phyloP scores from a whole-genome alignment of 1,140 invertebrate genomes.

The Trypoxylus dichotomus region DNA sequence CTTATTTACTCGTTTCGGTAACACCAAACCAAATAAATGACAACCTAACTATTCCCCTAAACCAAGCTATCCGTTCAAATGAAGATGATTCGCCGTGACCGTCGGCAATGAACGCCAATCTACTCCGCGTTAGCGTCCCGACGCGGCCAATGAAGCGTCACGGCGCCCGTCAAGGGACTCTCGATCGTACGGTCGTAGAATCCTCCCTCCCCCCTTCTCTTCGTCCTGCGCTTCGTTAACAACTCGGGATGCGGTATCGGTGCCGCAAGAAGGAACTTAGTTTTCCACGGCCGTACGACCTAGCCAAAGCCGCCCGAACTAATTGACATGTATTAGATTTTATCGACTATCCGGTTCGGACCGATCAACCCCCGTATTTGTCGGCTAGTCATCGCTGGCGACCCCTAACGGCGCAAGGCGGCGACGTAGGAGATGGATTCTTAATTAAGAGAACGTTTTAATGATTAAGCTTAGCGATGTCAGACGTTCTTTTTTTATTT shows the following conservation, averaged over 20 bases:
- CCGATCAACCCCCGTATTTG: not conserved
- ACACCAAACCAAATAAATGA: too few species aligned
- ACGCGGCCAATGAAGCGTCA: constrained; percentile 37
- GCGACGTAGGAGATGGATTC: not conserved
- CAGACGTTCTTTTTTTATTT: too few species aligned
- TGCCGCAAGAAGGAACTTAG: not conserved
- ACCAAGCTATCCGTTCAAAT: not conserved
- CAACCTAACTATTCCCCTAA: not conserved
- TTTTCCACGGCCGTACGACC: not conserved
- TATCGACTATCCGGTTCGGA: constrained; percentile 16
- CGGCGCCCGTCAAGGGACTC: constrained; percentile 25
- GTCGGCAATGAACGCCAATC: constrained; percentile 35
- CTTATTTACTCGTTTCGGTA: too few species aligned
- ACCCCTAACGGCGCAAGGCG: not conserved
- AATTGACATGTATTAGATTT: constrained; percentile 35
- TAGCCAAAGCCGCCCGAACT: constrained; percentile 13
- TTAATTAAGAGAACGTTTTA: not conserved
- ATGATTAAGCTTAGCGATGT: not conserved
- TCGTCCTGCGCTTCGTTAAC: not conserved
- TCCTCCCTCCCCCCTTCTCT: not conserved
- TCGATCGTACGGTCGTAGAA: not conserved
- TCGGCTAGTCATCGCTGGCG: too few species aligned
- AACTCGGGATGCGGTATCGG: not conserved
- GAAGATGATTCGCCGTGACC: constrained; percentile 33
- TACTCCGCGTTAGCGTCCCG: constrained; percentile 36